phyloP scores from a whole-genome alignment of 1,140 invertebrate species.

The Copidosoma floridanum region DNA sequence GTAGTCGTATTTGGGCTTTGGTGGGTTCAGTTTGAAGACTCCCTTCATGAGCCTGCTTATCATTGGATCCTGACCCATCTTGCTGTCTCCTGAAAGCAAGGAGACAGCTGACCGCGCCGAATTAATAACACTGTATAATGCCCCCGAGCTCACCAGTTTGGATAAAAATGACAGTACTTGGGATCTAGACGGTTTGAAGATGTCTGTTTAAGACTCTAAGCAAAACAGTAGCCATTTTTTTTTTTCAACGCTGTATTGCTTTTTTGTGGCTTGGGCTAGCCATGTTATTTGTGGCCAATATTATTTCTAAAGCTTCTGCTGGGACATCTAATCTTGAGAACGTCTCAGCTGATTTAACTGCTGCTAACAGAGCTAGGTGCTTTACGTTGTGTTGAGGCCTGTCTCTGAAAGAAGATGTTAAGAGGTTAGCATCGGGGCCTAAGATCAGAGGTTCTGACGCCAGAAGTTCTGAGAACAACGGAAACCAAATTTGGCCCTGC shows the following conservation, averaged over 20 bases:
- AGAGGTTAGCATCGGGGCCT: conserved; percentile 18
- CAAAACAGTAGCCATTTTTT: conserved; percentile 14
- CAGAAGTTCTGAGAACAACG: conserved; percentile 6
- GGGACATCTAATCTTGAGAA: conserved; percentile 24
- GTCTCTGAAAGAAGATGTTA: conserved; percentile 22
- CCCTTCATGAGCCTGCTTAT: conserved; percentile 38
- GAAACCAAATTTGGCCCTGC: conserved; percentile 25
- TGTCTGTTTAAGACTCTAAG: not conserved
- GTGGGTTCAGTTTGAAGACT: conserved; percentile 29
- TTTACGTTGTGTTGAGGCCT: not conserved
- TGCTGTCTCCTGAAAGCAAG: conserved; percentile 9
- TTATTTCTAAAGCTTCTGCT: conserved; percentile 16
- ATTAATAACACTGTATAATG: conserved; percentile 33
- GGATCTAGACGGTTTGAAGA: not conserved
- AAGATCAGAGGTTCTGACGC: conserved; percentile 12
- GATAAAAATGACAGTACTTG: conserved; percentile 2
- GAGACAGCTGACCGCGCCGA: conserved; percentile 27
- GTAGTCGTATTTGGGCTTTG: conserved; percentile 32
- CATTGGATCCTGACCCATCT: conserved; percentile 22
- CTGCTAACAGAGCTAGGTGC: conserved; percentile 17
- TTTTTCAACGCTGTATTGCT: conserved; percentile 2
- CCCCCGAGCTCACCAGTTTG: conserved; percentile 12
- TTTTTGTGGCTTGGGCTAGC: conserved; percentile 1
- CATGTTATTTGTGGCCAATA: conserved; percentile 27
- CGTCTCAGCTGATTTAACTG: conserved; percentile 32